These are phyloP conservation scores for Daboia siamensis DNA, from an alignment of 2,113 vertebrate species.

Conservation along the genomic window DNA sequence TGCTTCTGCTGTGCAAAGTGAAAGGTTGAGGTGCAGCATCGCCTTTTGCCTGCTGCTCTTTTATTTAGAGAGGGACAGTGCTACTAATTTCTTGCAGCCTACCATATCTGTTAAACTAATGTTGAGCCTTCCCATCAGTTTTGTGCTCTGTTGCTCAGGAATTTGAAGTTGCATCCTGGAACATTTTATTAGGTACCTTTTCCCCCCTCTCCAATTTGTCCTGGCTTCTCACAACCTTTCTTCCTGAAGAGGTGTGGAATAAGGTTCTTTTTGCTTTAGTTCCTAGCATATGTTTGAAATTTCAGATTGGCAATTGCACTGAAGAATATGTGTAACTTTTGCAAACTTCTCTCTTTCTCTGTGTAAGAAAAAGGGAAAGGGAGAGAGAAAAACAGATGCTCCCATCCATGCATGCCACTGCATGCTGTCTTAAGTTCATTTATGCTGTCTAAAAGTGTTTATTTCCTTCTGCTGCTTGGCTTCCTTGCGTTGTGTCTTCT, in stretches of 20 bases:
- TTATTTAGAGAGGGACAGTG: neutral
- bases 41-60: neutral
- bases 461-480: neutral
- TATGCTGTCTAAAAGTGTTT: neutral
- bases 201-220: no score
- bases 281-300: neutral
- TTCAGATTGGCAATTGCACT: neutral
- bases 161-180: neutral
- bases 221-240: neutral
- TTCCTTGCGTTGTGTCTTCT: neutral
- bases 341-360: neutral
- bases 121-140: neutral
- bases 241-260: neutral
- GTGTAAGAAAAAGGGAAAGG: neutral
- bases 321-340: neutral
- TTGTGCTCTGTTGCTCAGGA: neutral
- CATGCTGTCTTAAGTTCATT: neutral
- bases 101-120: neutral
- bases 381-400: neutral
- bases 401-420: neutral
- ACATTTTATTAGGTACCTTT: neutral
- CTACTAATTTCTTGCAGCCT: neutral
- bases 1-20: neutral
- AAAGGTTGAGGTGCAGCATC: neutral
- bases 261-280: neutral